phyloP scores from a whole-genome alignment of 1,140 invertebrate genomes.

The Drosophila lini region DNA sequence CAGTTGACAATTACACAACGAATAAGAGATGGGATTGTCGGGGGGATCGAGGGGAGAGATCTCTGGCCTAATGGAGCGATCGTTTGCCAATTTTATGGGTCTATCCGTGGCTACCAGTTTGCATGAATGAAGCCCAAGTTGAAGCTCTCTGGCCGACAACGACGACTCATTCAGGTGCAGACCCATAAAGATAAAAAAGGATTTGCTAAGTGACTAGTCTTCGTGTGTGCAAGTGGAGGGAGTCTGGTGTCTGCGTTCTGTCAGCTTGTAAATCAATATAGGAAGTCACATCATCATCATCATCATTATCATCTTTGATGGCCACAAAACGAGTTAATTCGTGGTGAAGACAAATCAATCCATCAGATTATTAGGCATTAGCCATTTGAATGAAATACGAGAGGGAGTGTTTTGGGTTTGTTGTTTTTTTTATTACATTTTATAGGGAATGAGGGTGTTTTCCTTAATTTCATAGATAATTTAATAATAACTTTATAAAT shows the following conservation, averaged over 20 bases:
- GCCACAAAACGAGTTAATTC: conserved; percentile 46
- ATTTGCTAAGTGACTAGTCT: conserved; percentile 65
- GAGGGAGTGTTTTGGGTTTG: conserved; percentile 13
- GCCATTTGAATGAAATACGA: conserved; percentile 44
- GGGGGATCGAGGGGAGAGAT: neutral
- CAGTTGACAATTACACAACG: conserved; percentile 80
- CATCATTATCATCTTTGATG: conserved; percentile 26
- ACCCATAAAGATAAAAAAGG: conserved; percentile 67
- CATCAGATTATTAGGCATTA: conserved; percentile 59
- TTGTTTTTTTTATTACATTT: neutral
- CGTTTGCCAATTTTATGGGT: conserved; percentile 77
- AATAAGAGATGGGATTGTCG: conserved; percentile 7
- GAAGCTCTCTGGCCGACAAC: conserved; percentile 26
- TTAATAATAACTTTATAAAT: too few species aligned
- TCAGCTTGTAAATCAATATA: conserved; percentile 75
- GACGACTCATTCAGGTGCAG: conserved; percentile 46
- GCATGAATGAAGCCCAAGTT: conserved; percentile 65
- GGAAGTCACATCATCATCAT: conserved; percentile 38
- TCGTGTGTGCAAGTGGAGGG: conserved; percentile 15
- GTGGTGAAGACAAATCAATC: conserved; percentile 52
- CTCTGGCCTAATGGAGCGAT: conserved; percentile 70
- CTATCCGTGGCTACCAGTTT: conserved; percentile 68
- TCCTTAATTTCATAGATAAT: too few species aligned
- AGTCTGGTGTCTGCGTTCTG: conserved; percentile 43
- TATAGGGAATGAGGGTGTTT: neutral